Conservation (phyloP, 2,113 vertebrate genomes). For the Hippopotamus amphibius region DNA sequence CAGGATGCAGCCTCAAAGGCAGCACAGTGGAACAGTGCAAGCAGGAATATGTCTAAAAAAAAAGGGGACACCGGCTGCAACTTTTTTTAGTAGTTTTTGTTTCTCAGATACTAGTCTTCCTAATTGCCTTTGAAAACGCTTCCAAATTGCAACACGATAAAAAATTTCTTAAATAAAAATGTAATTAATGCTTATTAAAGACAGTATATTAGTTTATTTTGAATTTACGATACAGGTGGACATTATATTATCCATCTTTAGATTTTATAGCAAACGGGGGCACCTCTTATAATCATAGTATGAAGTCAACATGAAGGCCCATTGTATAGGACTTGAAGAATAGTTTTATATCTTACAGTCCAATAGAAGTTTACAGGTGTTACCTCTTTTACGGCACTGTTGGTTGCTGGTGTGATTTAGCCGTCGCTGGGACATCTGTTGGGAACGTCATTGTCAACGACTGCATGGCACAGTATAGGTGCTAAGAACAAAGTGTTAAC, state of each 20-base stretch:
- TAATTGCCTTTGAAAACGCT: background rate
- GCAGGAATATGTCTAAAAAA: background rate
- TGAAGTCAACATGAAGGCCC: background rate
- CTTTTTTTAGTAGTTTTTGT: background rate
- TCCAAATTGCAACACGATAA: background rate
- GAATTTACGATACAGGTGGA: background rate
- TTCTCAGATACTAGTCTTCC: background rate
- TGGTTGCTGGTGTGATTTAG: background rate
- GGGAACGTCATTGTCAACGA: background rate
- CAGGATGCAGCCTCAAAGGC: background rate
- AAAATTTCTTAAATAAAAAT: background rate
- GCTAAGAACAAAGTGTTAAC: background rate
- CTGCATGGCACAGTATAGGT: background rate
- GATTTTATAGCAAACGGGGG: background rate
- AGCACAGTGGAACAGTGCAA: too few species aligned
- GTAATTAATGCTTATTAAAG: background rate
- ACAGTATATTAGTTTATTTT: background rate
- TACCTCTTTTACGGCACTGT: background rate
- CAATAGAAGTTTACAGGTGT: background rate
- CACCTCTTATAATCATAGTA: background rate
- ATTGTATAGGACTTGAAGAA: background rate
- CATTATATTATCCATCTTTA: background rate
- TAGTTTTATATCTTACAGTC: background rate
- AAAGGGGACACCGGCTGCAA: background rate
- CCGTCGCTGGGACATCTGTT: background rate